Base-by-base conservation (phyloP, 2,797 vertebrate genomes). In the Poecilia wingei region DNA sequence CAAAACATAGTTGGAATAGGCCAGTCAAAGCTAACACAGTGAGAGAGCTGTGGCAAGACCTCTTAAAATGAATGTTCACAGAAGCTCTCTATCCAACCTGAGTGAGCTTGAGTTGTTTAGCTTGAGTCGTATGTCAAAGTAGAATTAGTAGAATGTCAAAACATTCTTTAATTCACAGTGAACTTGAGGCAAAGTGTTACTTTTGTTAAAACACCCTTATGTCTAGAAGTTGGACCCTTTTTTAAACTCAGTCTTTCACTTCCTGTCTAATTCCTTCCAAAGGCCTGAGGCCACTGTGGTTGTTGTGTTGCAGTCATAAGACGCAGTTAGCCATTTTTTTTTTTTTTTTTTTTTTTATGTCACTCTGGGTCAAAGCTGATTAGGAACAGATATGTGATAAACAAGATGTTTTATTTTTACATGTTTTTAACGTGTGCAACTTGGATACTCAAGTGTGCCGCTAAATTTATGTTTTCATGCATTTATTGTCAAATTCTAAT, bases 221-320 rank as follows among this genome's bases (percentile, higher is more conserved):
- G 28, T 33, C 18, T 61, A 61, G 7, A 66, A 66, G 61, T 66
- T 18, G 36, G 9, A 41, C 8, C 18, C 41, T 41, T 68, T 39
- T 66, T 68, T 39, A 68, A 25, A 68, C 4, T 43, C 22, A 14
- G 22, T 22, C 22, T 86, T 76, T 83, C 45, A 77, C 49, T 55
- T 82, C 25, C 51, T 78, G 18, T 77, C 47, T 36, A 45, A 79
- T 77, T 82, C 81, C 74, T 72, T 59, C 57, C 31, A 0, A 14
- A n/a, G 39, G 83, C 80, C 82, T 86, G 43, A 75, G 57, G 66
- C 28, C 9, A 0, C 8, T 36, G 49, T 66, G 51, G 43, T 81
- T 49, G 3, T 16, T 6, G 8, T 7, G 51, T 18, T 36, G 46
- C 43, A 64, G 88, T 93, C 92, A 93, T 57, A 72, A 81, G 91